Conservation (phyloP, 2,888 invertebrate genomes). For the Oscheius sp. region DNA sequence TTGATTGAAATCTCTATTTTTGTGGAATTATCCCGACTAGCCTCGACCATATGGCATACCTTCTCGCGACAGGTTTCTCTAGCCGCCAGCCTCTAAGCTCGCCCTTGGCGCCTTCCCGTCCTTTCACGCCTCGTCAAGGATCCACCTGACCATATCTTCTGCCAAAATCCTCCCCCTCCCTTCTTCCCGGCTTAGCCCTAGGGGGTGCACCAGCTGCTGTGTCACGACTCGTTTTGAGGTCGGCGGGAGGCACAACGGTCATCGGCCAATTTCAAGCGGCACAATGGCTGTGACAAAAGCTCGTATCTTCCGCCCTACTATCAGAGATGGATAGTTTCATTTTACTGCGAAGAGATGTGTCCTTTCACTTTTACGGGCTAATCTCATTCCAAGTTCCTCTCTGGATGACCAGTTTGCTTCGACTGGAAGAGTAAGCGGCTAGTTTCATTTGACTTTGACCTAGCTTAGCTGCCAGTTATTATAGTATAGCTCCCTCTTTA, state of each 20-base stretch:
- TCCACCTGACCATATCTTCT: not conserved
- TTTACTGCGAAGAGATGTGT: too few relatives aligned
- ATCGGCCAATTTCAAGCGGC: slow-evolving; percentile 22
- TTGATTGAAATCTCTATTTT: too few relatives aligned
- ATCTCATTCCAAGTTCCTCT: too few relatives aligned
- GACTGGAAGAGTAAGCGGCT: too few relatives aligned
- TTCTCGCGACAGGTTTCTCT: slow-evolving; percentile 30
- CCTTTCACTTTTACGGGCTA: too few relatives aligned
- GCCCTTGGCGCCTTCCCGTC: not conserved
- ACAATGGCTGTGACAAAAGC: slow-evolving; percentile 10
- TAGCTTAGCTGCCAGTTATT: too few relatives aligned
- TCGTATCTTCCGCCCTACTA: not conserved
- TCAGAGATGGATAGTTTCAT: too few relatives aligned
- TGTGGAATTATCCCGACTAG: too few relatives aligned
- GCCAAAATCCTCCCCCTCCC: not conserved
- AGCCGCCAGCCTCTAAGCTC: slow-evolving; percentile 40
- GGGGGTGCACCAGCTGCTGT: slow-evolving; percentile 20
- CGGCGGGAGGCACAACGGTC: slow-evolving; percentile 6
- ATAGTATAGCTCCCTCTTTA: too few relatives aligned
- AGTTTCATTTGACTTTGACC: too few relatives aligned
- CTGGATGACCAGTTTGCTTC: too few relatives aligned
- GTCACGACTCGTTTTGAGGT: slow-evolving; percentile 29
- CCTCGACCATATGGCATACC: slow-evolving; percentile 16
- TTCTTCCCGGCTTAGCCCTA: not conserved
- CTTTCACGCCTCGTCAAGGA: slow-evolving; percentile 19